Evolutionary conservation across 1,140 invertebrate genomes (phyloP).

Genomic region (Vollenhovia emeryi): DNA sequence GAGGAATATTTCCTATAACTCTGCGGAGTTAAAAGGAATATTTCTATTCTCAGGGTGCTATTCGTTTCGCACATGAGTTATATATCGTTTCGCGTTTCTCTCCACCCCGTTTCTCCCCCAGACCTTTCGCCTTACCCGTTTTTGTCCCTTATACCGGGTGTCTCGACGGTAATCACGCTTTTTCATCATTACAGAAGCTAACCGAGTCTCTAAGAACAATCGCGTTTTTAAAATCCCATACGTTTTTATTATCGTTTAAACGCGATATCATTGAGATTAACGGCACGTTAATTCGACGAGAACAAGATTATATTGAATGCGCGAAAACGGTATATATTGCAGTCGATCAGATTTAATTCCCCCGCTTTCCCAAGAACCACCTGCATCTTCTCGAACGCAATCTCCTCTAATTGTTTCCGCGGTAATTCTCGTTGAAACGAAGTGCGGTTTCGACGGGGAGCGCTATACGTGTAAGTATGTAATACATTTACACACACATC

Average conservation of each 20-base stretch:
- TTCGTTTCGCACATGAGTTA: conserved; percentile 45
- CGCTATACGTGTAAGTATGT: conserved; percentile 5
- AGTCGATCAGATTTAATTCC: not conserved
- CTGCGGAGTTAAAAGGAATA: conserved; percentile 46
- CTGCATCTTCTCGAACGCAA: not conserved
- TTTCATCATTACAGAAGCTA: not conserved
- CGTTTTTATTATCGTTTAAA: conserved; percentile 2
- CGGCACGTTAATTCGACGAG: not conserved
- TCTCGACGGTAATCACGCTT: not conserved
- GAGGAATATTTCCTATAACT: conserved; percentile 48
- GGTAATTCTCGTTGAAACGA: conserved; percentile 2
- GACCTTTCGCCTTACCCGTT: not conserved
- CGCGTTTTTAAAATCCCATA: not conserved
- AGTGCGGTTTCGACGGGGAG: not conserved
- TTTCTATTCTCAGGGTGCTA: conserved; percentile 41
- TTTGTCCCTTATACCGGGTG: not conserved
- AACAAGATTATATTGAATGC: not conserved
- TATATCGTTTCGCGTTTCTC: not conserved
- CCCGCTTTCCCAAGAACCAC: not conserved
- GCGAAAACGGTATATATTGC: too few species aligned
- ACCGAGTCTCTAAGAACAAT: not conserved
- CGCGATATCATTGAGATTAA: conserved; percentile 1
- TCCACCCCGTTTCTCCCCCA: not conserved
- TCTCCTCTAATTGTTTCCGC: conserved; percentile 8
- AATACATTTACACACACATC: conserved; percentile 29